A percentile compares a stretch with the other conserved stretches of the same genome.
These are phyloP conservation scores for Columba guinea DNA, from an alignment of 2,797 vertebrate genomes.

Conservation along the genomic window DNA sequence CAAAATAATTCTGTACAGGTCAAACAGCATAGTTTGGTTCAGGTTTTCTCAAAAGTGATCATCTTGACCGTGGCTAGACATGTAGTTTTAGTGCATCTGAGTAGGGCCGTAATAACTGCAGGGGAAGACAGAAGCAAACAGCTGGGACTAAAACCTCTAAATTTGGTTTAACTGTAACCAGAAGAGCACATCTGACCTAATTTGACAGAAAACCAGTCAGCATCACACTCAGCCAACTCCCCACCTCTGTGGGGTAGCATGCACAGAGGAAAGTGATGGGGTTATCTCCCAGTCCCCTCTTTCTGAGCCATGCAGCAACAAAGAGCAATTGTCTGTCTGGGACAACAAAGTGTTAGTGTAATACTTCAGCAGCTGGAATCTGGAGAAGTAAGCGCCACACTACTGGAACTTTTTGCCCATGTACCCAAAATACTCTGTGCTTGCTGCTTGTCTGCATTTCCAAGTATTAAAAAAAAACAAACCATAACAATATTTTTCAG, in stretches of 20 bases:
- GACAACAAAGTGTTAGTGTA: not conserved
- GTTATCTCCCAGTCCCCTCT: not conserved
- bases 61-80: not conserved
- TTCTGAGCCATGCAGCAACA: not conserved
- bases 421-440: not conserved
- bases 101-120: fast-evolving
- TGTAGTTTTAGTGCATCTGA: not conserved
- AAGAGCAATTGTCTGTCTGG: not conserved
- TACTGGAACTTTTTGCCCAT: not conserved
- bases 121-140: not conserved
- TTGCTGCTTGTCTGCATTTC: not conserved
- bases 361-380: not conserved
- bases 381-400: not conserved
- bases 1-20: not conserved
- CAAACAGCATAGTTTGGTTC: not conserved
- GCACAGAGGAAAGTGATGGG: not conserved
- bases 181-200: not conserved
- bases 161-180: not conserved
- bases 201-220: not conserved
- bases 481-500: not conserved
- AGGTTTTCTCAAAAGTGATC: not conserved
- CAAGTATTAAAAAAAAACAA: not conserved
- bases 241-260: fast-evolving
- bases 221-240: not conserved
- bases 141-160: not conserved